Evolutionary conservation across 2,888 invertebrate species (phyloP).

Genomic region (Catocala nupta): DNA sequence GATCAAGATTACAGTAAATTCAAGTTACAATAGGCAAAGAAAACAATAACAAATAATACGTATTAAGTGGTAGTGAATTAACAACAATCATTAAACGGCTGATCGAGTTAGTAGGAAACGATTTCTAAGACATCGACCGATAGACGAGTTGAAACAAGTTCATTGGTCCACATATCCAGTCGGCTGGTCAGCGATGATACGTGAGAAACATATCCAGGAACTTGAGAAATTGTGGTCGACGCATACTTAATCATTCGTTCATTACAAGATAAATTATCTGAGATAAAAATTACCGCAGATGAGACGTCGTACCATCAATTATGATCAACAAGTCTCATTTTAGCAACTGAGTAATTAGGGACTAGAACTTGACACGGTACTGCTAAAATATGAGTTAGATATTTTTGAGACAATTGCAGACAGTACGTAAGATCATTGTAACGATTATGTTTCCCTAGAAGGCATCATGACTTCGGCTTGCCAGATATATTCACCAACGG

Average conservation of each 20-base stretch:
- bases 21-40: slow-evolving; percentile 30
- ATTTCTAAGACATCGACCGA: slow-evolving; percentile 79
- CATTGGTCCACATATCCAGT: slow-evolving; percentile 83
- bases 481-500: background rate
- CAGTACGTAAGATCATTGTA: no score
- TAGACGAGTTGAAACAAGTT: slow-evolving; percentile 82
- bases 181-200: slow-evolving; percentile 78
- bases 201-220: slow-evolving; percentile 80
- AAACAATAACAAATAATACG: slow-evolving; percentile 44
- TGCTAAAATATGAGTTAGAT: background rate
- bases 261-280: slow-evolving; percentile 19
- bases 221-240: slow-evolving; percentile 68
- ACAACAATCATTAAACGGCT: slow-evolving; percentile 76
- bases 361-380: background rate
- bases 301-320: background rate
- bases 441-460: background rate
- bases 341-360: background rate
- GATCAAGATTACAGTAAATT: slow-evolving; percentile 25
- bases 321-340: slow-evolving; percentile 3
- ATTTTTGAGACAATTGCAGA: background rate
- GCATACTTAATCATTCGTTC: slow-evolving; percentile 50
- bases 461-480: background rate
- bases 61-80: slow-evolving; percentile 60
- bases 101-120: slow-evolving; percentile 84
- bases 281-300: slow-evolving; percentile 9